Conservation (phyloP, 2,797 vertebrate species). For the Cercopithecus diana region DNA sequence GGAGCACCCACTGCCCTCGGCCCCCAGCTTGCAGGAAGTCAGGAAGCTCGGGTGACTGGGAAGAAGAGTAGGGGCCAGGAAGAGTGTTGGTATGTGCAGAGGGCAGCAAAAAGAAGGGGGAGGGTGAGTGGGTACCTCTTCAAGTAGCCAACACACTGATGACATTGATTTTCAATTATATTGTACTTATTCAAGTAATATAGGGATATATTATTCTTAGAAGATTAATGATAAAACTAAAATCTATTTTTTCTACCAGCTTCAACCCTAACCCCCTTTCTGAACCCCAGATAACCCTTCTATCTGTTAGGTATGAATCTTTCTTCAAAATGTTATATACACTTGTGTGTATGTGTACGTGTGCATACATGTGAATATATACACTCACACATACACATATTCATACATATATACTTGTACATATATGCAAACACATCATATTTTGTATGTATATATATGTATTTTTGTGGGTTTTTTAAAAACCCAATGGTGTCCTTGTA, state of each 20-base stretch:
- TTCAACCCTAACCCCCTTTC: neutral
- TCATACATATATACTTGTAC: too few species aligned
- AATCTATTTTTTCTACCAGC: neutral
- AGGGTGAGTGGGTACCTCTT: neutral
- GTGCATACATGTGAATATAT: neutral
- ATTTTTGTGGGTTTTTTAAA: neutral
- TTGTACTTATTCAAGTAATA: neutral
- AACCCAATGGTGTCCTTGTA: neutral
- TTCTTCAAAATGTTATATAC: neutral
- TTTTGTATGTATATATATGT: neutral
- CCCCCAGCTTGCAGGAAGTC: neutral
- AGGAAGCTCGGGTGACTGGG: neutral
- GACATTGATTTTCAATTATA: neutral
- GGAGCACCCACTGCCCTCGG: accelerated
- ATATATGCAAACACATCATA: neutral
- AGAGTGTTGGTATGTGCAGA: neutral
- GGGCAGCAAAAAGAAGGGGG: neutral
- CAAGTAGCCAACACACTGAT: neutral
- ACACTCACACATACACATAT: accelerated
- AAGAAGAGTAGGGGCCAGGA: neutral
- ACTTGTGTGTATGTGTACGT: accelerated
- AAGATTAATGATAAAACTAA: neutral
- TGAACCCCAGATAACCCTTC: neutral
- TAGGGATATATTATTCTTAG: neutral
- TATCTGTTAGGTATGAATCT: neutral